These are phyloP conservation scores for Pseudanteris insignis DNA, from an alignment of 2,888 invertebrate species.

Conservation along the genomic window DNA sequence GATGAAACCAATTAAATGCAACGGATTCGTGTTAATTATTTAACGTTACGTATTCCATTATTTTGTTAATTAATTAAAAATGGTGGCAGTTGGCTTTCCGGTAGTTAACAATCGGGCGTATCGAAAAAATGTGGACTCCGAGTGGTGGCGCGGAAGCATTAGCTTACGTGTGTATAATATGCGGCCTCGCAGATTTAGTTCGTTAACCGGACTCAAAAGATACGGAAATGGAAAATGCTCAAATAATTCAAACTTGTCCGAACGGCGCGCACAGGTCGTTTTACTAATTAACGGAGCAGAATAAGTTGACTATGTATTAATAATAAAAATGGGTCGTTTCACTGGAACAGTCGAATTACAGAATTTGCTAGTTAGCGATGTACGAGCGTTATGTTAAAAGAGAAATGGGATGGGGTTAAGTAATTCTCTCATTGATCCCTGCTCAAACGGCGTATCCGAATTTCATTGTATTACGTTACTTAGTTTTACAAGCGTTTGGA, in stretches of 20 bases:
- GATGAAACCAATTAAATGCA: too few relatives aligned
- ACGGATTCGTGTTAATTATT: too few relatives aligned
- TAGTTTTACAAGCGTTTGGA: slow-evolving; percentile 4
- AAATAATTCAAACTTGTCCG: slow-evolving; percentile 16
- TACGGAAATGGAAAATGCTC: slow-evolving; percentile 15
- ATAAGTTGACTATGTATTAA: slow-evolving; percentile 1
- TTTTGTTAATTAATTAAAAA: too few relatives aligned
- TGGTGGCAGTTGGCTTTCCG: too few relatives aligned
- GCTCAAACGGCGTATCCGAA: slow-evolving; percentile 6
- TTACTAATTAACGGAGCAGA: slow-evolving; percentile 13
- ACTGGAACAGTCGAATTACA: background rate
- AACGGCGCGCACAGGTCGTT: slow-evolving; percentile 1
- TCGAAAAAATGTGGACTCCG: too few relatives aligned
- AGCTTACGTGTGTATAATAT: slow-evolving; percentile 1
- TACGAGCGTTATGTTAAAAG: background rate
- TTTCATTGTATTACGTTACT: slow-evolving; percentile 7
- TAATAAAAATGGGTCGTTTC: background rate
- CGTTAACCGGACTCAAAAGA: slow-evolving; percentile 20
- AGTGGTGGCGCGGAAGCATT: too few relatives aligned
- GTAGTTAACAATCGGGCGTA: too few relatives aligned
- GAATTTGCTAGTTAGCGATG: slow-evolving; percentile 1
- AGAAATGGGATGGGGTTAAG: background rate
- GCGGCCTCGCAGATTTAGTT: slow-evolving; percentile 7
- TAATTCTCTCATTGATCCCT: slow-evolving; percentile 3
- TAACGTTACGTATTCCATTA: too few relatives aligned